Percentiles rank a stretch among this genome's conserved stretches.
phyloP scores from a whole-genome alignment of 2,888 invertebrate genomes.

The Hermodice carunculata region DNA sequence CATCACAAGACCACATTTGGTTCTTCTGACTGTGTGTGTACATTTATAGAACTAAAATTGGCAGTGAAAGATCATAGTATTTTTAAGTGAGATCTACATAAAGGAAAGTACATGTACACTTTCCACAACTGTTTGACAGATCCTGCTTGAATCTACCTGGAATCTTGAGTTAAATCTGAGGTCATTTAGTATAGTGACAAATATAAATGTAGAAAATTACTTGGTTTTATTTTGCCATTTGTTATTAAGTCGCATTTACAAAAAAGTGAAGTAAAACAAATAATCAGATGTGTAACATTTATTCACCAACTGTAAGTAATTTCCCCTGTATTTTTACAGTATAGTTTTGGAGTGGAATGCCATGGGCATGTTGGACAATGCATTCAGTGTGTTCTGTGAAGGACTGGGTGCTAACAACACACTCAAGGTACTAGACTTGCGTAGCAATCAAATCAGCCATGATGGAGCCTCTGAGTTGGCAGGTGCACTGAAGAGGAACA shows the following conservation, averaged over 20 bases:
- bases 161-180: too few relatives aligned
- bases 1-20: too few relatives aligned
- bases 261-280: background rate
- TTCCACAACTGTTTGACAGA: too few relatives aligned
- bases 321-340: slow-evolving; percentile 44
- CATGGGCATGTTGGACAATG: slow-evolving; percentile 65
- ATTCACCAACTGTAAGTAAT: background rate
- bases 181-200: background rate
- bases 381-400: slow-evolving; percentile 68
- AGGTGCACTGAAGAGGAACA: slow-evolving; percentile 62
- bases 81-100: too few relatives aligned
- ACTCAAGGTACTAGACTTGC: slow-evolving; percentile 64
- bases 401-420: slow-evolving; percentile 60
- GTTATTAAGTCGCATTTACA: background rate
- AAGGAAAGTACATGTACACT: too few relatives aligned
- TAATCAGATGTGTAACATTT: background rate
- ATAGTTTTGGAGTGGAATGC: slow-evolving; percentile 69
- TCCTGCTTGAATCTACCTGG: too few relatives aligned
- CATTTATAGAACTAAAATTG: too few relatives aligned
- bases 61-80: too few relatives aligned
- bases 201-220: background rate
- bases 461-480: slow-evolving; percentile 65
- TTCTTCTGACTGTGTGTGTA: too few relatives aligned
- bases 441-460: slow-evolving; percentile 69
- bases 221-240: background rate